Conservation (phyloP, 1,140 invertebrate genomes). For the Watersipora subatra region DNA sequence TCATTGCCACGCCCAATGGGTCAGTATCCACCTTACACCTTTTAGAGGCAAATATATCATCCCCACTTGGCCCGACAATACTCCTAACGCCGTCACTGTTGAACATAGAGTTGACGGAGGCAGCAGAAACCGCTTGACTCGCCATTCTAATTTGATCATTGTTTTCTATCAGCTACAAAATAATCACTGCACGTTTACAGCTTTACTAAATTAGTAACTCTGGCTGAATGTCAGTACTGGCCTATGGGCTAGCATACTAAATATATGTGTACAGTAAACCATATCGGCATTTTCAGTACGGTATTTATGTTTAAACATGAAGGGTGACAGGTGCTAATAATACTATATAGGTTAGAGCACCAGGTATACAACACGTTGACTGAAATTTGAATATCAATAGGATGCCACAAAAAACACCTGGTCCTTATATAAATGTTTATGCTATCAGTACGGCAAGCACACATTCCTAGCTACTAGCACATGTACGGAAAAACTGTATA, state of each 20-base stretch:
- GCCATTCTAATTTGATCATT: not conserved
- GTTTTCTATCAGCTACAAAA: not conserved
- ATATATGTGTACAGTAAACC: too few relatives aligned
- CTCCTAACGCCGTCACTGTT: not conserved
- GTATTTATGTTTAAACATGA: too few relatives aligned
- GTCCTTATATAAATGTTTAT: too few relatives aligned
- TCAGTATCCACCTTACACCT: not conserved
- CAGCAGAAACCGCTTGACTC: not conserved
- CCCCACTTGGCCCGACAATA: not conserved
- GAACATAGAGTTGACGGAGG: not conserved
- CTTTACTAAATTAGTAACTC: too few relatives aligned
- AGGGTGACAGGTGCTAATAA: too few relatives aligned
- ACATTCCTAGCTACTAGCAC: too few relatives aligned
- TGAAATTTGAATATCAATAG: not conserved
- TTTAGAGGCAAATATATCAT: not conserved
- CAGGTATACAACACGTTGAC: too few relatives aligned
- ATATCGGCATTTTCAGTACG: too few relatives aligned
- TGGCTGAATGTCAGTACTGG: too few relatives aligned
- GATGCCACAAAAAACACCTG: not conserved
- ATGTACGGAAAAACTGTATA: not conserved
- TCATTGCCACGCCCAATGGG: not conserved
- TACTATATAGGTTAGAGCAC: not conserved
- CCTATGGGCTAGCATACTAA: too few relatives aligned
- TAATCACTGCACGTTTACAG: too few relatives aligned
- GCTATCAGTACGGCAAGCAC: too few relatives aligned